Percentiles rank a stretch among this genome's conserved stretches.
These are phyloP conservation scores for Melanostigma gelatinosum DNA, from an alignment of 2,113 vertebrate genomes.

Conservation along the genomic window DNA sequence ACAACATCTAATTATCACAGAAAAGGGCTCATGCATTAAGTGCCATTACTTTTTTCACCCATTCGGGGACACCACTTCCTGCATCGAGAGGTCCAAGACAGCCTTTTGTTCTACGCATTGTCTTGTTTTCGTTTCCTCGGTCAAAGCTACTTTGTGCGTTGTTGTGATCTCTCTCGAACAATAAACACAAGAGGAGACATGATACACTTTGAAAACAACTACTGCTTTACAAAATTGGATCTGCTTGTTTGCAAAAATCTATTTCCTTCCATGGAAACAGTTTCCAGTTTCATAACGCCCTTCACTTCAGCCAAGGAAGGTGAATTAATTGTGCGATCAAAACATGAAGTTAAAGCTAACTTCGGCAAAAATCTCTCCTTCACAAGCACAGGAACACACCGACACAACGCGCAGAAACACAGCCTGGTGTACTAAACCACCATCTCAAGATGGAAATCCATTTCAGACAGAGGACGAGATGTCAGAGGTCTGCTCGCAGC, in stretches of 20 bases:
- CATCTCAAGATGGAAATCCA: constrained; percentile 47
- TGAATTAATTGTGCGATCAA: constrained; percentile 35
- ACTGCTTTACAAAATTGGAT: background rate
- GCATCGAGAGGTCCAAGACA: constrained; percentile 13
- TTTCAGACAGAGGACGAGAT: constrained; percentile 60
- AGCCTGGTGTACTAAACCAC: constrained; percentile 15
- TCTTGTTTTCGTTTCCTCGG: constrained; percentile 11
- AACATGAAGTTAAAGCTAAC: constrained; percentile 13
- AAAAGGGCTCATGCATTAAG: constrained; percentile 52
- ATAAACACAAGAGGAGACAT: background rate
- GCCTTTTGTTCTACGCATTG: constrained; percentile 13
- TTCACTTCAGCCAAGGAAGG: background rate
- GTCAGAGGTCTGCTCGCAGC: constrained; percentile 54
- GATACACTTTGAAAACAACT: background rate
- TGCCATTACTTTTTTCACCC: constrained; percentile 23
- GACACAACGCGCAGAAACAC: constrained; percentile 8
- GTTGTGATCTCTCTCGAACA: constrained; percentile 5
- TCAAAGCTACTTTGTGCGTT: background rate
- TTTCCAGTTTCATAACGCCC: background rate
- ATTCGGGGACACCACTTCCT: constrained; percentile 30
- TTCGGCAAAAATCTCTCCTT: constrained; percentile 19
- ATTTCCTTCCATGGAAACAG: background rate
- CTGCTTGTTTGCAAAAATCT: background rate
- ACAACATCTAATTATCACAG: constrained; percentile 64
- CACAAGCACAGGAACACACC: constrained; percentile 15